phyloP scores from a whole-genome alignment of 2,113 vertebrate genomes.

The Oreamnos americanus region DNA sequence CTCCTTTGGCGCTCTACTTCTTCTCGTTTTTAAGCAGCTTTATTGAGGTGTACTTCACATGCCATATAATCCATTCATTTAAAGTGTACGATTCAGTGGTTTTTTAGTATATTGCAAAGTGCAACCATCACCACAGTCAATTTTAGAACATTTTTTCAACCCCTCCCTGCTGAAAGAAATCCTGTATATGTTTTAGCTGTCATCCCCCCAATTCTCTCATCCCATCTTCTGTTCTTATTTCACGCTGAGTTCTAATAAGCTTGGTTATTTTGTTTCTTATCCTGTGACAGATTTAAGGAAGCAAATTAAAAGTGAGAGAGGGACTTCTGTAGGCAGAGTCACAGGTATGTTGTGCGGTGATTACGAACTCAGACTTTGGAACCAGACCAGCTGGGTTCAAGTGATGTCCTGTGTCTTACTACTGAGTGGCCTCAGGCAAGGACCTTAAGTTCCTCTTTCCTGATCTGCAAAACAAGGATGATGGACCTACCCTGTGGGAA shows the following conservation, averaged over 20 bases:
- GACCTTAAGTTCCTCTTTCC: neutral
- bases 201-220: neutral
- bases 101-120: neutral
- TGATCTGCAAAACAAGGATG: neutral
- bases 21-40: neutral
- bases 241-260: neutral
- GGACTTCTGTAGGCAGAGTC: neutral
- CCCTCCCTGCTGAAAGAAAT: neutral
- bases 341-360: neutral
- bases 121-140: neutral
- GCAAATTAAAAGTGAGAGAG: neutral
- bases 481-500: neutral
- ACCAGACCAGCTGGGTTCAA: neutral
- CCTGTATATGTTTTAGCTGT: neutral
- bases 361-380: neutral
- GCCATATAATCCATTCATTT: neutral
- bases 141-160: neutral
- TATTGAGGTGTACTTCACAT: neutral
- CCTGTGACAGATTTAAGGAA: neutral
- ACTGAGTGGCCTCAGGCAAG: neutral
- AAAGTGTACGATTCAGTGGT: neutral
- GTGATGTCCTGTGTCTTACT: neutral
- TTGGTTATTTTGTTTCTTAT: neutral
- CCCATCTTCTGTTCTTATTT: neutral
- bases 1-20: neutral